Conservation (phyloP, 2,797 vertebrate genomes). For the Morelia viridis region DNA sequence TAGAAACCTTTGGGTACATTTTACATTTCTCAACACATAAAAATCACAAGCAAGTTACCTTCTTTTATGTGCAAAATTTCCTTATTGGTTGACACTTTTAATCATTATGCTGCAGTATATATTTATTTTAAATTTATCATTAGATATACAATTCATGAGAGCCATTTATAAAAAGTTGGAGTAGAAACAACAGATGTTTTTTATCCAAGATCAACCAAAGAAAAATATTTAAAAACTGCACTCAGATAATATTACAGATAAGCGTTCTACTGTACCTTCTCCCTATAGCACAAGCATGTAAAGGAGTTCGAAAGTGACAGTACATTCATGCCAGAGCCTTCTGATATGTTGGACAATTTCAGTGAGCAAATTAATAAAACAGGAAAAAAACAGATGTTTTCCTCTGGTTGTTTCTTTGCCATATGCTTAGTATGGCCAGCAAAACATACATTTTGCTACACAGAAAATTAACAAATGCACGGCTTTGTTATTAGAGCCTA, state of each 20-base stretch:
- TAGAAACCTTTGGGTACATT: not conserved
- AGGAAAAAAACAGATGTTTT: not conserved
- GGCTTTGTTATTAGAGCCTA: not conserved
- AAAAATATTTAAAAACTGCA: not conserved
- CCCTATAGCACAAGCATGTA: not conserved
- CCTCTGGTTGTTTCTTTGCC: not conserved
- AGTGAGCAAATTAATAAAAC: not conserved
- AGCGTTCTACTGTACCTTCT: not conserved
- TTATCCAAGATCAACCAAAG: not conserved
- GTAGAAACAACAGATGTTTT: too few relatives aligned
- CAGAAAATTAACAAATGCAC: not conserved
- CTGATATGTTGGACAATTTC: not conserved
- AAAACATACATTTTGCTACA: not conserved
- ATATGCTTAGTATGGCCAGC: not conserved
- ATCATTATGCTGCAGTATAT: not conserved
- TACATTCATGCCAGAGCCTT: not conserved
- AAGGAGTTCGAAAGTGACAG: not conserved
- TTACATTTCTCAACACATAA: not conserved
- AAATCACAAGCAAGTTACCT: not conserved
- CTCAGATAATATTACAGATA: not conserved
- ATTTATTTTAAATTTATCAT: not conserved
- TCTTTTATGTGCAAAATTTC: not conserved
- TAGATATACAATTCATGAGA: not conserved
- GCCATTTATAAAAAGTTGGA: not conserved
- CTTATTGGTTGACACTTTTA: not conserved